Conservation (phyloP, 1,140 invertebrate species). For the Amyelois transitella region DNA sequence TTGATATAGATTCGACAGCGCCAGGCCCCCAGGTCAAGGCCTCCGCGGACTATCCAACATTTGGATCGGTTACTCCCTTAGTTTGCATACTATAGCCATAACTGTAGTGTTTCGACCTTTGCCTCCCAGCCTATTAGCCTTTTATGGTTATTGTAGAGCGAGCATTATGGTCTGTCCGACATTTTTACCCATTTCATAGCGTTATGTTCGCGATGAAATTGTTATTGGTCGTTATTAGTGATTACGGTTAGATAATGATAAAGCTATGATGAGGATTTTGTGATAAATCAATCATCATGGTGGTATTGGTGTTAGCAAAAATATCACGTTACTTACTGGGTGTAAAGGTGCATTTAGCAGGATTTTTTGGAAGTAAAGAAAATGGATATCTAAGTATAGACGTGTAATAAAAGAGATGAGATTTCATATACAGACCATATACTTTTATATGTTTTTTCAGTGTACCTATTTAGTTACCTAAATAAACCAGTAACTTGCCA, state of each 20-base stretch:
- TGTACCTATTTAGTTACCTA: too few relatives aligned
- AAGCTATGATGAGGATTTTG: neutral
- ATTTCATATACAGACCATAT: too few relatives aligned
- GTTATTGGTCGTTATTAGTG: neutral
- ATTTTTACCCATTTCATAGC: neutral
- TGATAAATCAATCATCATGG: too few relatives aligned
- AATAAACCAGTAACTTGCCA: too few relatives aligned
- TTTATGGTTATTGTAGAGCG: conserved; percentile 1
- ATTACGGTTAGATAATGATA: too few relatives aligned
- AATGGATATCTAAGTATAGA: too few relatives aligned
- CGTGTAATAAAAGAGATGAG: too few relatives aligned
- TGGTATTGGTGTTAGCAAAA: too few relatives aligned
- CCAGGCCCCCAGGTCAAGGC: neutral
- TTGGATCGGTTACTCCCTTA: neutral
- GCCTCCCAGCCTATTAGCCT: conserved; percentile 1
- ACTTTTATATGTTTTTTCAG: too few relatives aligned
- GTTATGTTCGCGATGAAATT: neutral
- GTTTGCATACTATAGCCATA: neutral
- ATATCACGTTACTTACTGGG: too few relatives aligned
- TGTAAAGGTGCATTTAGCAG: too few relatives aligned
- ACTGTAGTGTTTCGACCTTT: neutral
- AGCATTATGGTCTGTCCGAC: neutral
- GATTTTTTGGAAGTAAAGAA: too few relatives aligned
- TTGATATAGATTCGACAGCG: neutral
- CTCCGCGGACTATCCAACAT: neutral